Base-by-base conservation (phyloP, 1,140 invertebrate species). In the Meloidogyne chitwoodi region DNA sequence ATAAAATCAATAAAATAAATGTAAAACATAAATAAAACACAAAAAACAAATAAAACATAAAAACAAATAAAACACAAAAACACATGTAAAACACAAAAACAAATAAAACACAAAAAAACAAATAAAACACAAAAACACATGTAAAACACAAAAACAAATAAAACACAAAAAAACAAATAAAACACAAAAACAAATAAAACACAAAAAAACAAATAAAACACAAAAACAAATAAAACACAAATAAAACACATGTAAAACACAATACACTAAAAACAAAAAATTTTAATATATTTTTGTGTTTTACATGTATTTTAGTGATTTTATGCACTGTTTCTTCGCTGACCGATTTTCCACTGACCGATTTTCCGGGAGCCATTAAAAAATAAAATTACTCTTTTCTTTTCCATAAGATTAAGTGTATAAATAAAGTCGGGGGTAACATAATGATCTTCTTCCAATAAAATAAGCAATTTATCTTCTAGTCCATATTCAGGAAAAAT, bases 391-490 rank as follows among this genome's bases (percentile, higher is more conserved):
- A 87, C 82, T 66, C n/a, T 85, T 10, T 88, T 78, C 63, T 84
- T 82, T 19, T 85, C 79, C 80, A 89, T 87, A 83, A 87, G 83
- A 70, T 88, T 81, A 27, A 98, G 89, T 77, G 96, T 91, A 86
- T 95, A 92, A 8, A 99, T 90, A 84, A 96, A 94, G 88, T 98
- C 96, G 85, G 95, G 93, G 26, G 94, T 92, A 0, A 98, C 93
- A 88, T 95, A 98, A 86, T 98, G 96, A 88, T 99, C 96, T 88
- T 99, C 96, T 89, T 98, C 96, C n/a, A 98, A 90, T 81, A 98
- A 94, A 24, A 98, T 88, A 16, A 96, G 92, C 83, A 93, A 88
- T 69, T 93, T 92, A 90, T 87, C 29, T 16, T 87, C 79, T 77
- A 88, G 87, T 62, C 84, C 83, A 71, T 87, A 87, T 68, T 88